Conservation (phyloP, 2,113 vertebrate genomes). For the Henicopernis longicauda region DNA sequence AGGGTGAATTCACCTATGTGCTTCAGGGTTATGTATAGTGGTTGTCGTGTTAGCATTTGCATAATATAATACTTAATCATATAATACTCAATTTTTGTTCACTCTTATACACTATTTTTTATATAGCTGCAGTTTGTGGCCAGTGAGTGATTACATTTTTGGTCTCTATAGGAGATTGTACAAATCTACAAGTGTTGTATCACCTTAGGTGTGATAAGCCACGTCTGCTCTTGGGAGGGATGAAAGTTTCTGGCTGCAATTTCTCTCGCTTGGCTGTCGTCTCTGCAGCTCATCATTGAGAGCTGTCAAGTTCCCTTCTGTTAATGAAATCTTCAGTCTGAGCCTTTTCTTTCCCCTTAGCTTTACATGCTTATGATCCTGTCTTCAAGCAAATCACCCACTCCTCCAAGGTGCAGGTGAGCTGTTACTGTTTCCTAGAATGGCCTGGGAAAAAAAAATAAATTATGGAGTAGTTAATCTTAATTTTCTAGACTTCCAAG, state of each 20-base stretch:
- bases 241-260: background rate
- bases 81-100: background rate
- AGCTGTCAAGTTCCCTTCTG: background rate
- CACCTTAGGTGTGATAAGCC: background rate
- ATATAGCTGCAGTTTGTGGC: background rate
- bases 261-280: background rate
- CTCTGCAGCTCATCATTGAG: background rate
- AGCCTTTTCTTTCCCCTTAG: slow-evolving; percentile 64
- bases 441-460: too few species aligned
- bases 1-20: background rate
- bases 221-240: background rate
- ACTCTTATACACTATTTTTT: background rate
- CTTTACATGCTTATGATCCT: slow-evolving; percentile 85
- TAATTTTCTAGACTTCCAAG: background rate
- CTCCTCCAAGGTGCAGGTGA: slow-evolving; percentile 87
- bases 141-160: background rate
- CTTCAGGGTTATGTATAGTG: background rate
- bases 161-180: background rate
- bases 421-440: background rate
- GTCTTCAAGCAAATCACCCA: slow-evolving; percentile 85
- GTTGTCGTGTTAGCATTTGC: background rate
- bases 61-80: background rate
- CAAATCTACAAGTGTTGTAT: background rate
- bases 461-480: background rate
- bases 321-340: background rate